A percentile compares a stretch with the other conserved stretches of the same genome.
These are phyloP conservation scores for Chaetodon trifasciatus DNA, from an alignment of 2,797 vertebrate species.

Conservation along the genomic window DNA sequence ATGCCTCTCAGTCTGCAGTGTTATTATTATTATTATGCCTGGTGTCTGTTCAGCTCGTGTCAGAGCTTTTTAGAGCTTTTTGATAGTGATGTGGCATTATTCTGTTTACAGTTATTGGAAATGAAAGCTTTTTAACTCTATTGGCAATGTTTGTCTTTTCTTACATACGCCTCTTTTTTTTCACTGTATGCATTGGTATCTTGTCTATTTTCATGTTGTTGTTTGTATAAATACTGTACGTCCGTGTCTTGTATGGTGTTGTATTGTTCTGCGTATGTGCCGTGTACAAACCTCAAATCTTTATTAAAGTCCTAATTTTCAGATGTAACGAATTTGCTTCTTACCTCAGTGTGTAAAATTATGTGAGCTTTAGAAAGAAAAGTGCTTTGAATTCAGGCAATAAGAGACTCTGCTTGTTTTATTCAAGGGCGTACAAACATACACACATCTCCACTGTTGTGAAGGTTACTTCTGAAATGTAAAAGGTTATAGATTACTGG, in stretches of 20 bases:
- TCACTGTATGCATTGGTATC: constrained; percentile 52
- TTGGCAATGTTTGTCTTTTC: constrained; percentile 47
- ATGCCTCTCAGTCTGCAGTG: constrained; percentile 58
- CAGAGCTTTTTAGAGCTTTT: constrained; percentile 62
- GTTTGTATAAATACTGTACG: constrained; percentile 57
- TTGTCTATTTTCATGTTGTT: constrained; percentile 48
- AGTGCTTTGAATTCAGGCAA: not conserved
- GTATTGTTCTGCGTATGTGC: constrained; percentile 69
- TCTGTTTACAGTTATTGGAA: constrained; percentile 52
- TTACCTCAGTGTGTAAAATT: not conserved
- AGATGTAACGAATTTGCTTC: constrained; percentile 39
- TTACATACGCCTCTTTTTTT: constrained; percentile 21
- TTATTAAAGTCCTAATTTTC: constrained; percentile 78
- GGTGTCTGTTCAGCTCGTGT: constrained; percentile 69
- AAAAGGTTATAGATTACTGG: too few relatives aligned
- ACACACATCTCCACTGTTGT: too few relatives aligned
- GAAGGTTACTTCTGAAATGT: too few relatives aligned
- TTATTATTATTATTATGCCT: constrained; percentile 69
- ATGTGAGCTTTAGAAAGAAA: not conserved
- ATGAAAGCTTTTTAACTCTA: constrained; percentile 50
- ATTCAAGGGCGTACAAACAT: constrained; percentile 13
- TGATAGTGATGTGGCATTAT: constrained; percentile 67
- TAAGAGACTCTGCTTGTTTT: constrained; percentile 5
- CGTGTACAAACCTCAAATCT: constrained; percentile 61
- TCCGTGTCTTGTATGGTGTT: constrained; percentile 69